phyloP scores from a whole-genome alignment of 2,888 invertebrate species.

The Formica aserva region DNA sequence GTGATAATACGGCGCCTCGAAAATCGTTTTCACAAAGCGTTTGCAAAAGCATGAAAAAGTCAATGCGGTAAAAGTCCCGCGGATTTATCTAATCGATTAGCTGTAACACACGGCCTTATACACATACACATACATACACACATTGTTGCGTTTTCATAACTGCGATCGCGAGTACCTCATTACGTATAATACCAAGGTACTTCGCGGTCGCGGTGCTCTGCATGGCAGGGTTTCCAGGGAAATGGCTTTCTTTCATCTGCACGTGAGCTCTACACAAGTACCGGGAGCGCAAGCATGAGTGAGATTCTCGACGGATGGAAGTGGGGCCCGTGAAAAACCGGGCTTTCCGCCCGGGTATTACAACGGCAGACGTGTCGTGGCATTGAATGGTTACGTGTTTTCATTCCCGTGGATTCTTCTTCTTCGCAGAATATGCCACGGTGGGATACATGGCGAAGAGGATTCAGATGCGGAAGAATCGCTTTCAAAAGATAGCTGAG shows the following conservation, averaged over 20 bases:
- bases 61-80: constrained; percentile 3
- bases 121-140: background rate
- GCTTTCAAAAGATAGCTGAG: constrained; percentile 97
- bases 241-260: constrained; percentile 54
- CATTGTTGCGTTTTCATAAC: constrained; percentile 23
- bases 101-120: background rate
- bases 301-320: constrained; percentile 56
- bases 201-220: constrained; percentile 47
- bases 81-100: background rate
- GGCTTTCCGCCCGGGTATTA: constrained; percentile 43
- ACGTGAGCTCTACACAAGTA: constrained; percentile 56
- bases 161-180: constrained; percentile 53
- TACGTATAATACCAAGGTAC: constrained; percentile 32
- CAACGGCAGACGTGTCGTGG: constrained; percentile 52
- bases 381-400: constrained; percentile 49
- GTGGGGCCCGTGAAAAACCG: constrained; percentile 44
- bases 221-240: constrained; percentile 40
- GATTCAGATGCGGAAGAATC: constrained; percentile 98
- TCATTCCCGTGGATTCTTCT: constrained; percentile 61
- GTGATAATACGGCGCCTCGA: background rate
- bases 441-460: constrained; percentile 99
- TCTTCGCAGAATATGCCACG: constrained; percentile 95
- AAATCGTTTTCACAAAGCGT: background rate
- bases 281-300: constrained; percentile 55
- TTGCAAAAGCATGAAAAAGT: background rate